phyloP scores from a whole-genome alignment of 2,888 invertebrate genomes.

The Phlogophora meticulosa region DNA sequence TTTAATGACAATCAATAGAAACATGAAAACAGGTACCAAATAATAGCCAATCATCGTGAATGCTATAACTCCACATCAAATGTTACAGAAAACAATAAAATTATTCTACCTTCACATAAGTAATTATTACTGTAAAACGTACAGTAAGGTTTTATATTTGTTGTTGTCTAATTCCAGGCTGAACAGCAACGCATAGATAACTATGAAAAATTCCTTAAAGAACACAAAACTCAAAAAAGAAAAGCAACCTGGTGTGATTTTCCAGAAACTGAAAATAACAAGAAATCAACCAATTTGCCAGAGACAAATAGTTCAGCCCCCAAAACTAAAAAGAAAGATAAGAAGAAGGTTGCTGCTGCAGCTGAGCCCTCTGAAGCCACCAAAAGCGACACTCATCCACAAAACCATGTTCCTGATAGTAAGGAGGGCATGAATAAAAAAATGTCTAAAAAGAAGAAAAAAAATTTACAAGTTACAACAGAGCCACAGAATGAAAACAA shows the following conservation, averaged over 20 bases:
- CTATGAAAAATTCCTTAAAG: slow-evolving; percentile 89
- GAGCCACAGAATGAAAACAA: slow-evolving; percentile 26
- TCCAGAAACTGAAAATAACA: slow-evolving; percentile 74
- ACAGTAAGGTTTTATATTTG: not conserved
- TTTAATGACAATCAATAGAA: not conserved
- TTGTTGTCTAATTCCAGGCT: slow-evolving; percentile 77
- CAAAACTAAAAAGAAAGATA: slow-evolving; percentile 70
- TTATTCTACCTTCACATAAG: too few species aligned
- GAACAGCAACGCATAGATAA: slow-evolving; percentile 88
- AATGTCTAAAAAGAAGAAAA: slow-evolving; percentile 51
- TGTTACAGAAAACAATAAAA: not conserved
- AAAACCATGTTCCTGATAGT: slow-evolving; percentile 16
- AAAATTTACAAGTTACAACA: slow-evolving; percentile 21
- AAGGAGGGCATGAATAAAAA: slow-evolving; percentile 20
- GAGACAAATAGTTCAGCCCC: slow-evolving; percentile 41
- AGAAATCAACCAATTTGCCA: slow-evolving; percentile 16
- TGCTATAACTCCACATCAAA: too few species aligned
- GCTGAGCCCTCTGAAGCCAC: slow-evolving; percentile 10
- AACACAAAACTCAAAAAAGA: slow-evolving; percentile 85
- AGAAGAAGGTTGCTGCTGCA: slow-evolving; percentile 54
- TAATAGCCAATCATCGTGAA: not conserved
- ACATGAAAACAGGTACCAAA: not conserved
- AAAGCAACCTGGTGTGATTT: slow-evolving; percentile 91
- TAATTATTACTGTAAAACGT: not conserved
- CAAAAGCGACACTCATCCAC: slow-evolving; percentile 6